Conservation (phyloP, 2,113 vertebrate genomes). For the Sterrhoptilus dennistouni region DNA sequence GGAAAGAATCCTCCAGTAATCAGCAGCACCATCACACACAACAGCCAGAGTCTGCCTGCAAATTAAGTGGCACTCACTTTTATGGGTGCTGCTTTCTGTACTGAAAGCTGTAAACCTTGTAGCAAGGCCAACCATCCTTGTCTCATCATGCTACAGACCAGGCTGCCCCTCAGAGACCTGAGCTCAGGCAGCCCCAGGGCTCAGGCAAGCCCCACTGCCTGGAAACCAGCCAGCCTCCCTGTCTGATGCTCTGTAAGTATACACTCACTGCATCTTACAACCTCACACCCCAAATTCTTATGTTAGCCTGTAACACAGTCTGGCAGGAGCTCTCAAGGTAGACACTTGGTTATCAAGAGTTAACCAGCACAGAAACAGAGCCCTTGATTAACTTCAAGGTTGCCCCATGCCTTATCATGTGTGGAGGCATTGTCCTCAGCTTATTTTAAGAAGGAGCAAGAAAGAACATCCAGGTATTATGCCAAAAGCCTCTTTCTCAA, state of each 20-base stretch:
- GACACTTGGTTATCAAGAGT: constrained; percentile 21
- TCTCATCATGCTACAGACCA: background rate
- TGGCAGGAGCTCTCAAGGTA: background rate
- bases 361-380: constrained; percentile 9
- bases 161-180: background rate
- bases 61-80: background rate
- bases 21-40: background rate
- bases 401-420: background rate
- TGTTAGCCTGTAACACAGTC: background rate
- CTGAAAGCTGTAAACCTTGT: background rate
- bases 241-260: background rate
- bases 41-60: background rate
- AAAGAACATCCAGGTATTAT: constrained; percentile 47
- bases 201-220: background rate
- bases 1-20: background rate
- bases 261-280: background rate
- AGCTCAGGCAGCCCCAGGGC: background rate
- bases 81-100: background rate
- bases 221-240: background rate
- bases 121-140: background rate
- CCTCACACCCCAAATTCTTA: background rate
- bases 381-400: constrained; percentile 18
- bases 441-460: constrained; percentile 35
- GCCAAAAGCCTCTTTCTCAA: constrained; percentile 48
- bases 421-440: constrained; percentile 12